Evolutionary conservation across 1,140 invertebrate genomes (phyloP), one percentile per base, ranked within the genome.

Genomic region (Aphelenchoides fujianensis): DNA sequence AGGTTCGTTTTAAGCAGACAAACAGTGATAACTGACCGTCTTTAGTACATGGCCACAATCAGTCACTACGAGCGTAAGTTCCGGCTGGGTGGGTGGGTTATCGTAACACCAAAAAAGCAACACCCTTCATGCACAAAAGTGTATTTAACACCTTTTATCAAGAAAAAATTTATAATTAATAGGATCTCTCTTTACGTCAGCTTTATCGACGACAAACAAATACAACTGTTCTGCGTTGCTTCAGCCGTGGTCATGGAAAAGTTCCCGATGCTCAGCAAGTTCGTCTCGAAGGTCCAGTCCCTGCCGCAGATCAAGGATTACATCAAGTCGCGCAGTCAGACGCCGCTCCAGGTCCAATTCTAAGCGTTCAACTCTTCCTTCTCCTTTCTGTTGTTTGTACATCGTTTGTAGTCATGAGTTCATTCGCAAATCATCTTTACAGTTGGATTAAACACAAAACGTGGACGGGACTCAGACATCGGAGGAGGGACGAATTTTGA

Each of bases 231-330:
- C n/a, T n/a, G n/a, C n/a, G n/a, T n/a, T n/a, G n/a, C n/a, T n/a
- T n/a, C n/a, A n/a, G n/a, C 67, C 12, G 64, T 30, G 1, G 71
- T 69, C 2, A 23, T 69, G 1, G 68, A 69, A 30, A 68, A 68
- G 67, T 69, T 69, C 30, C 67, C 67, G 30, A 36, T 59, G 0
- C 27, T 69, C n/a, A 70, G 19, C 12, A 70, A 68, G 61, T 69
- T 69, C 30, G 34, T 69, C 27, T 32, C 68, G 61, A 23, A 35
- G 1, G 64, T 69, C 37, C 68, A 69, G 27, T 23, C 16, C 2
- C 62, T 69, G 27, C 64, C 67, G 0, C 67, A 69, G 30, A 71
- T 69, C 64, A 69, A 69, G 30, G 67, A 69, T 16, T 69, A 69
- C 67, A 69, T 69, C 67, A n/a, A 68, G 30, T 23, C 16, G n/a